Conservation (phyloP, 2,888 invertebrate genomes). For the Netelia virgata region DNA sequence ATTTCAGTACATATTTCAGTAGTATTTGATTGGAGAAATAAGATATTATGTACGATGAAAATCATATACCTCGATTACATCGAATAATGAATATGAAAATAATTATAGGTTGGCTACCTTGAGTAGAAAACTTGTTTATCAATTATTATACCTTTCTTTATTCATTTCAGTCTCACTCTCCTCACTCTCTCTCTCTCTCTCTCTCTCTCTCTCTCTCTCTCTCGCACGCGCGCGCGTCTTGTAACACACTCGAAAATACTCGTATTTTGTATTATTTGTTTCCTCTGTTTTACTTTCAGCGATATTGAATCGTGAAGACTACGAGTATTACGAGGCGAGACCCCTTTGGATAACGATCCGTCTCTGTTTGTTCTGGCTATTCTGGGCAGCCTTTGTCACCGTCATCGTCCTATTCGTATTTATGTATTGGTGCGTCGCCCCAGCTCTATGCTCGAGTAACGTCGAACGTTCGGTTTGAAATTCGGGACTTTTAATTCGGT, state of each 20-base stretch:
- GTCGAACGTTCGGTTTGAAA: slow-evolving; percentile 33
- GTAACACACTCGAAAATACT: not conserved
- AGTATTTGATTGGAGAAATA: too few species aligned
- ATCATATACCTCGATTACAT: too few species aligned
- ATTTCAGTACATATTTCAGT: too few species aligned
- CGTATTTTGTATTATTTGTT: slow-evolving; percentile 1
- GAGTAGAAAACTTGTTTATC: not conserved
- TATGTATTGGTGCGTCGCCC: slow-evolving; percentile 71
- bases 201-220: not conserved
- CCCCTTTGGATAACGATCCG: slow-evolving; percentile 78
- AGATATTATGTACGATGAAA: too few species aligned
- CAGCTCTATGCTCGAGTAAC: slow-evolving; percentile 61
- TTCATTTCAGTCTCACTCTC: not conserved
- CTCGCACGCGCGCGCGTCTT: not conserved
- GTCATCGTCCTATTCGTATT: slow-evolving; percentile 74
- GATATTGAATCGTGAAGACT: slow-evolving; percentile 73
- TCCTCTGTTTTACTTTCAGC: slow-evolving; percentile 62
- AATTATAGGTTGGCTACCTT: not conserved
- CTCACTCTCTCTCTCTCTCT: not conserved
- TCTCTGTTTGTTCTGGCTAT: slow-evolving; percentile 78
- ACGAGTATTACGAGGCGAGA: slow-evolving; percentile 72
- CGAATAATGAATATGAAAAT: too few species aligned
- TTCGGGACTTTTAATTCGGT: not conserved
- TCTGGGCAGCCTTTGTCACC: slow-evolving; percentile 76
- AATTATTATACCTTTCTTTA: not conserved